A percentile compares a stretch with the other conserved stretches of the same genome.
phyloP scores from a whole-genome alignment of 1,140 invertebrate genomes.

The Meloidogyne exigua region DNA sequence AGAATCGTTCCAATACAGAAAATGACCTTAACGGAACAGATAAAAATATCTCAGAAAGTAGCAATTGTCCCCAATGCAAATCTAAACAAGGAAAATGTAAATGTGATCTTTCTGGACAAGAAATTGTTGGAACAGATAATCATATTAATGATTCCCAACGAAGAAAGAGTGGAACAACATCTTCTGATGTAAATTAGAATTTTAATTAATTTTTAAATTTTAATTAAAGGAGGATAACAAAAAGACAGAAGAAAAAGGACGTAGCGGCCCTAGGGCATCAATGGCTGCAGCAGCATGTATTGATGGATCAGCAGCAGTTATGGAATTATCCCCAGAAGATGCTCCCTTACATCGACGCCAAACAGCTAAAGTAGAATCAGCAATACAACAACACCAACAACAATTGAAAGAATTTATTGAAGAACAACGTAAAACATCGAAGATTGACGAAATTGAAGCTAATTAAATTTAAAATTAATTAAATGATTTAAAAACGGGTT shows the following conservation, averaged over 20 bases:
- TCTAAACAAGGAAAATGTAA: not conserved
- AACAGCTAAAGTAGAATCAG: slow-evolving; percentile 1
- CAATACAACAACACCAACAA: not conserved
- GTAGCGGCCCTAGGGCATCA: not conserved
- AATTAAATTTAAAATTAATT: not conserved
- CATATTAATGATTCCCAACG: not conserved
- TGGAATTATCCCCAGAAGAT: not conserved
- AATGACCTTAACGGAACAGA: not conserved
- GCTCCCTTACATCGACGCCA: not conserved
- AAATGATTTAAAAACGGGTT: not conserved
- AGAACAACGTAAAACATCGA: slow-evolving; percentile 1
- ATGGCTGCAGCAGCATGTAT: not conserved
- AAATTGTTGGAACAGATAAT: not conserved
- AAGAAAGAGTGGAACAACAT: not conserved
- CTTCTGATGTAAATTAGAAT: not conserved
- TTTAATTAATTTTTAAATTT: too few species aligned
- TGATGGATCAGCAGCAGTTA: not conserved
- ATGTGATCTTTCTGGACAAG: not conserved
- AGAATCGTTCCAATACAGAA: not conserved
- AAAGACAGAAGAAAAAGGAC: not conserved
- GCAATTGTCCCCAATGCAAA: not conserved
- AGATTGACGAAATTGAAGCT: not conserved
- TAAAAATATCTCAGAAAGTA: not conserved
- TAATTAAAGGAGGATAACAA: not conserved
- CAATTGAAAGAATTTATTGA: not conserved